Percentiles rank a stretch among this genome's conserved stretches.
phyloP scores from a whole-genome alignment of 2,888 invertebrate genomes.

The Leistus spinibarbis region DNA sequence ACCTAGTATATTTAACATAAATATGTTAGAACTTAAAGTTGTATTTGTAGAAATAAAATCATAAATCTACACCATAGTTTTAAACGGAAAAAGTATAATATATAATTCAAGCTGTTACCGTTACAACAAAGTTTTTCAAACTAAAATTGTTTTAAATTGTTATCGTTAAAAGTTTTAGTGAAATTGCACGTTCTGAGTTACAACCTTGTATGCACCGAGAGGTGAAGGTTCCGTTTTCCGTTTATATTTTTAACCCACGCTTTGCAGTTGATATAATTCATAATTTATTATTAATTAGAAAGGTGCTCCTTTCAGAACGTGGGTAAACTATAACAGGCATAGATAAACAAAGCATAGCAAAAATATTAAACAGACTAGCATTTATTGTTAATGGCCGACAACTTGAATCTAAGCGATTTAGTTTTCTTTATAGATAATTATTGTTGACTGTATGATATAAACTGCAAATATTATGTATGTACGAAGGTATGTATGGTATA shows the following conservation, averaged over 20 bases:
- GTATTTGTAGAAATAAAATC: too few species aligned
- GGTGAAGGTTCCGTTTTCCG: not conserved
- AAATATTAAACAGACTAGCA: not conserved
- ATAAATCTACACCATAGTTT: too few species aligned
- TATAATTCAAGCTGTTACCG: not conserved
- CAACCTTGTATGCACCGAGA: not conserved
- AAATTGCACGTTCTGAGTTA: not conserved
- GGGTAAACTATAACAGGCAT: not conserved
- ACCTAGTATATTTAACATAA: not conserved
- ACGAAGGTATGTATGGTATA: not conserved
- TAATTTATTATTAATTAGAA: not conserved
- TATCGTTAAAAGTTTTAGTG: not conserved
- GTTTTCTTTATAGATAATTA: not conserved
- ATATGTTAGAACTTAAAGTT: not conserved
- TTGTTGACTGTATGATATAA: not conserved
- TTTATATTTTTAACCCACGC: not conserved
- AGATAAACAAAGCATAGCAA: not conserved
- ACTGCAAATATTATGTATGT: not conserved
- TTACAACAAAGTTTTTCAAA: too few species aligned
- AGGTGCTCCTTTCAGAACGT: not conserved
- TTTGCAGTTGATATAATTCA: not conserved
- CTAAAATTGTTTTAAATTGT: not conserved
- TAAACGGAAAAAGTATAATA: too few species aligned
- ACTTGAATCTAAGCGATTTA: not conserved
- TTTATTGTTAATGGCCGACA: not conserved